Evolutionary conservation across 2,888 invertebrate species (phyloP).

Genomic region (Phengaris alcon): DNA sequence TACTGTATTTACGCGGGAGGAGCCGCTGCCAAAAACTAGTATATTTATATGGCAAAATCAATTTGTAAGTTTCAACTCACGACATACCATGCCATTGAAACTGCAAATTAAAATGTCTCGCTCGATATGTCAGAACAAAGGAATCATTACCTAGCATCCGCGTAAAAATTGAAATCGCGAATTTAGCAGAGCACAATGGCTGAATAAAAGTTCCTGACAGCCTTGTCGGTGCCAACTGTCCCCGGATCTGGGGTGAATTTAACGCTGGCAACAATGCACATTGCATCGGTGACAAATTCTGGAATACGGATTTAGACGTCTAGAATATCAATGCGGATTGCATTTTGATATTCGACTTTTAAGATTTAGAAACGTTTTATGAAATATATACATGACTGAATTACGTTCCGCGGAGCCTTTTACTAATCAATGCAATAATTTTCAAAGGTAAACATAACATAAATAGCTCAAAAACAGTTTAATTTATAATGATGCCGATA

Average conservation of each 20-base stretch:
- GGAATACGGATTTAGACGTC: slow-evolving; percentile 31
- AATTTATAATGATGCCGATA: neutral
- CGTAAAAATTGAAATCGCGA: slow-evolving; percentile 14
- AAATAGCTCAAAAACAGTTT: neutral
- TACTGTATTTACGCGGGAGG: no score
- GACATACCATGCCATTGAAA: neutral
- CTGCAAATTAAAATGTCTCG: neutral
- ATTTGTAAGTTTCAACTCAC: neutral
- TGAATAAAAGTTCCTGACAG: slow-evolving; percentile 19
- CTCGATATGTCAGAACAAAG: neutral
- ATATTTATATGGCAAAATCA: neutral
- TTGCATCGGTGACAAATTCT: neutral
- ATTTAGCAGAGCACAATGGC: slow-evolving; percentile 1
- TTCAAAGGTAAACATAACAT: no score
- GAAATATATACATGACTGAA: neutral
- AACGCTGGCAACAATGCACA: slow-evolving; percentile 18
- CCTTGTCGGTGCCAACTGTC: slow-evolving; percentile 22
- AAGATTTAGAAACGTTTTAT: neutral
- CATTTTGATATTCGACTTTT: slow-evolving; percentile 5
- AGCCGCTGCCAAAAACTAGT: no score
- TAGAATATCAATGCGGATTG: neutral
- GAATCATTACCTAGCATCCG: neutral
- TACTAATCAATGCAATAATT: neutral
- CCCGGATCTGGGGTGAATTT: slow-evolving; percentile 12
- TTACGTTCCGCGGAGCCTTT: no score